Conservation (phyloP, 1,140 invertebrate species). For the Propsilocerus akamusi region DNA sequence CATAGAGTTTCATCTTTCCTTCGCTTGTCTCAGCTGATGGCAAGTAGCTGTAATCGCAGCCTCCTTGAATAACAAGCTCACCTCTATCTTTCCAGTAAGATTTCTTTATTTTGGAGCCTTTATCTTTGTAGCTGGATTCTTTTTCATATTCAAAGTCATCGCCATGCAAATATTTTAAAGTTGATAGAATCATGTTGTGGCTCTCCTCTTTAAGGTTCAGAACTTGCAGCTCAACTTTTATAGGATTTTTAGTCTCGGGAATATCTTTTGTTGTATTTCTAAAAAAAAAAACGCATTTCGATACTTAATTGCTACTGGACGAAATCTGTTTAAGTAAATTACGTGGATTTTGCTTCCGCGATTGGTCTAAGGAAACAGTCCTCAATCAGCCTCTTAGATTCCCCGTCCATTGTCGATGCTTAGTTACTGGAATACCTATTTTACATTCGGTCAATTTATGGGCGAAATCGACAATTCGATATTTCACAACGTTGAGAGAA, state of each 20-base stretch:
- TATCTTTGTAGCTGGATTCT: slow-evolving; percentile 37
- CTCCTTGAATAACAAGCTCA: slow-evolving; percentile 47
- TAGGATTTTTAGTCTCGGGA: slow-evolving; percentile 21
- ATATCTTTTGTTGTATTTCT: slow-evolving; percentile 13
- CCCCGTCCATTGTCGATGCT: slow-evolving; percentile 26
- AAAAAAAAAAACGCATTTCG: slow-evolving; percentile 7
- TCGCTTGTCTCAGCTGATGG: slow-evolving; percentile 29
- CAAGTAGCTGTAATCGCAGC: slow-evolving; percentile 33
- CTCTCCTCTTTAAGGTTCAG: slow-evolving; percentile 39
- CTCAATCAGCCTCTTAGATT: slow-evolving; percentile 28
- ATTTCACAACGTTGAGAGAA: too few relatives aligned
- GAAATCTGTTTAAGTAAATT: slow-evolving; percentile 10
- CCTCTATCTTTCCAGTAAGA: slow-evolving; percentile 55
- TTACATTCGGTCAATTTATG: too few relatives aligned
- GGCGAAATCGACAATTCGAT: too few relatives aligned
- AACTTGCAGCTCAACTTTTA: slow-evolving; percentile 53
- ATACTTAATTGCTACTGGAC: slow-evolving; percentile 1
- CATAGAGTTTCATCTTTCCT: slow-evolving; percentile 43
- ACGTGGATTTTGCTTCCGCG: slow-evolving; percentile 31
- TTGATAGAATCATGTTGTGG: slow-evolving; percentile 47
- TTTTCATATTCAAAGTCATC: slow-evolving; percentile 34
- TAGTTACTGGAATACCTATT: too few relatives aligned
- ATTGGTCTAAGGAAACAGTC: slow-evolving; percentile 32
- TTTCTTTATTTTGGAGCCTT: slow-evolving; percentile 39
- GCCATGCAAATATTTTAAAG: slow-evolving; percentile 47